Percentiles rank a stretch among this genome's conserved stretches.
Conservation (phyloP, 2,888 invertebrate species). For the Cordilura impudica region DNA sequence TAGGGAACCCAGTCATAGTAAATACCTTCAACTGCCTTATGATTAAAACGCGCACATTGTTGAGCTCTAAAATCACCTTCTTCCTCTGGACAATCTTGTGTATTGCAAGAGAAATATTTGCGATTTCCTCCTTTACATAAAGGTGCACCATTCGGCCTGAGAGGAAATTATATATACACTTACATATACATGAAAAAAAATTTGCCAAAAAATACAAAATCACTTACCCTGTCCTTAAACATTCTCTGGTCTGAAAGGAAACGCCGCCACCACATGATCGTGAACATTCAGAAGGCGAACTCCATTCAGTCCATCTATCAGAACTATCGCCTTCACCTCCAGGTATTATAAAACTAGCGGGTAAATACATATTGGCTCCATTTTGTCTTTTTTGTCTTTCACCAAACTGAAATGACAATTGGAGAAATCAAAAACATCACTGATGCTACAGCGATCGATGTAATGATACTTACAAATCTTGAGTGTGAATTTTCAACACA, state of each 20-base stretch:
- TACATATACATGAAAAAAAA: background rate
- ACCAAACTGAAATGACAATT: constrained; percentile 79
- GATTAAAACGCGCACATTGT: constrained; percentile 93
- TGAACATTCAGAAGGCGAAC: constrained; percentile 89
- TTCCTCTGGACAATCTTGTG: constrained; percentile 91
- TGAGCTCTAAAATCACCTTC: constrained; percentile 89
- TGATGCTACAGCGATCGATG: background rate
- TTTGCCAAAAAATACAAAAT: background rate
- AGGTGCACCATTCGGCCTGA: constrained; percentile 82
- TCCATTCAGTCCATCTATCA: constrained; percentile 89
- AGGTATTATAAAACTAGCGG: constrained; percentile 86
- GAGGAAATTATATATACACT: constrained; percentile 2
- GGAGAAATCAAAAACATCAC: background rate
- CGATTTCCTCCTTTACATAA: constrained; percentile 88
- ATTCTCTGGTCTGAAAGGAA: constrained; percentile 89
- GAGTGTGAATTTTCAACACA: constrained; percentile 79
- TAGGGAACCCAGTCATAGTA: constrained; percentile 94
- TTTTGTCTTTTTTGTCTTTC: constrained; percentile 87
- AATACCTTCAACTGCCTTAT: constrained; percentile 87
- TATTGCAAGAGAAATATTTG: constrained; percentile 94
- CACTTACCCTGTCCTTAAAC: constrained; percentile 82
- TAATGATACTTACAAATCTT: constrained; percentile 81
- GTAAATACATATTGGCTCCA: constrained; percentile 85
- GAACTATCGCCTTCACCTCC: constrained; percentile 84
- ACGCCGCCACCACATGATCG: constrained; percentile 96